Conservation (phyloP, 2,797 vertebrate genomes). For the Brachyalestes nurse region DNA sequence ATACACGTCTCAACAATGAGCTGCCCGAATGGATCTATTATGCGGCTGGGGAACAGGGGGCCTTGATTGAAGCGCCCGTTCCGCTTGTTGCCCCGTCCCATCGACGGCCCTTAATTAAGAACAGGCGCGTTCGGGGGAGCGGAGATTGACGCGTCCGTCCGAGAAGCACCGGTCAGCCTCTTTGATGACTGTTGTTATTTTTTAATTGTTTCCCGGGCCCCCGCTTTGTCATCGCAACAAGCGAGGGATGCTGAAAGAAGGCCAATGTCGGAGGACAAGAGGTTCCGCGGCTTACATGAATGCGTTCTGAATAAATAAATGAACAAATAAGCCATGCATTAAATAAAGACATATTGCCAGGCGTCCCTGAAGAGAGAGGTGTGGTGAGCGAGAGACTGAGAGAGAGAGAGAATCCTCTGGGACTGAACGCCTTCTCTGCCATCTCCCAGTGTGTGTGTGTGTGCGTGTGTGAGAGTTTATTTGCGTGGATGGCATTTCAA, state of each 20-base stretch:
- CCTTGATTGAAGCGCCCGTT: constrained; percentile 47
- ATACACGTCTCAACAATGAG: constrained; percentile 51
- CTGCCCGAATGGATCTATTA: constrained; percentile 54
- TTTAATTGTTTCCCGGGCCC: constrained; percentile 62
- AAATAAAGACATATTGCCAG: constrained; percentile 54
- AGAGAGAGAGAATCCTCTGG: too few species aligned
- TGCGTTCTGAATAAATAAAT: constrained; percentile 55
- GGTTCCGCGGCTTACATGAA: constrained; percentile 45
- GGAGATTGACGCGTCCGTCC: constrained; percentile 56
- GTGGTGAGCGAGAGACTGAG: neutral
- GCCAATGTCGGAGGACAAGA: constrained; percentile 26
- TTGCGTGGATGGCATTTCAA: constrained; percentile 49
- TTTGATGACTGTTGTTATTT: constrained; percentile 60
- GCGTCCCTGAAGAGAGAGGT: neutral
- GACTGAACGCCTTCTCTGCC: neutral
- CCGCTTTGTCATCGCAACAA: constrained; percentile 36
- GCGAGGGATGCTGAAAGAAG: constrained; percentile 14
- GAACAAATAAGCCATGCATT: constrained; percentile 60
- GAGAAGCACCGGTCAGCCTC: constrained; percentile 35
- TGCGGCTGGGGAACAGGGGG: constrained; percentile 16
- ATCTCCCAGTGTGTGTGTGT: neutral
- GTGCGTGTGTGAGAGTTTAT: constrained; percentile 31
- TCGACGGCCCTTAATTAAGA: constrained; percentile 58
- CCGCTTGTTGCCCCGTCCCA: constrained; percentile 19
- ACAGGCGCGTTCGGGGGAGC: constrained; percentile 21